Conservation (phyloP, 2,797 vertebrate species). For the Chloroceryle inda region DNA sequence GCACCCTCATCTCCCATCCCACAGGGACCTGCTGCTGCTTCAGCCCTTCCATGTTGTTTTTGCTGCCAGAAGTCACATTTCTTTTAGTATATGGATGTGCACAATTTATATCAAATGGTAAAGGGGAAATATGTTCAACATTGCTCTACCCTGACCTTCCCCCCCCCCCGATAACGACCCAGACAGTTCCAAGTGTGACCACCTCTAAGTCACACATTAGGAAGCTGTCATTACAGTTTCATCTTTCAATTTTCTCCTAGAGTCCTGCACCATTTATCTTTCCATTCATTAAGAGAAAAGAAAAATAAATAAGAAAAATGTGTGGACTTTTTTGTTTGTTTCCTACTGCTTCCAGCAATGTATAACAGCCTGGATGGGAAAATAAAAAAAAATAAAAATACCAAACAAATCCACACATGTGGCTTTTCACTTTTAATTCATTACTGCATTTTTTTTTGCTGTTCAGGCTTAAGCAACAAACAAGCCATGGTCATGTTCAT, state of each 20-base stretch:
- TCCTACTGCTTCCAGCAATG: not conserved
- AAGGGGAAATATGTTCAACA: not conserved
- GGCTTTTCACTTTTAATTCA: not conserved
- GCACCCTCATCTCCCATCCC: not conserved
- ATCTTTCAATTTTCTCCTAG: conserved; percentile 36
- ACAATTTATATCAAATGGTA: not conserved
- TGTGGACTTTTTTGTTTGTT: not conserved
- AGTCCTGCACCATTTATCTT: not conserved
- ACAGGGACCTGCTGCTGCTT: not conserved
- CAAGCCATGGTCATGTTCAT: not conserved
- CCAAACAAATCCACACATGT: not conserved
- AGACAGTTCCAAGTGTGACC: not conserved
- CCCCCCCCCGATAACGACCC: not conserved
- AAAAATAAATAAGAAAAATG: not conserved
- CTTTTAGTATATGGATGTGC: not conserved
- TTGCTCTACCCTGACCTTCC: not conserved
- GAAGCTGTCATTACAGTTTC: conserved; percentile 23
- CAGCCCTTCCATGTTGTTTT: not conserved
- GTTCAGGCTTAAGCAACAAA: not conserved
- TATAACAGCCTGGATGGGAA: not conserved
- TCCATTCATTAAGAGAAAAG: not conserved
- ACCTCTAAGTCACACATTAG: not conserved
- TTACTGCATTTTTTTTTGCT: not conserved
- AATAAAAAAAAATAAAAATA: not conserved
- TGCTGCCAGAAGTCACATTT: not conserved